Conservation (phyloP, 2,113 vertebrate species). For the Zosterops pallidus region DNA sequence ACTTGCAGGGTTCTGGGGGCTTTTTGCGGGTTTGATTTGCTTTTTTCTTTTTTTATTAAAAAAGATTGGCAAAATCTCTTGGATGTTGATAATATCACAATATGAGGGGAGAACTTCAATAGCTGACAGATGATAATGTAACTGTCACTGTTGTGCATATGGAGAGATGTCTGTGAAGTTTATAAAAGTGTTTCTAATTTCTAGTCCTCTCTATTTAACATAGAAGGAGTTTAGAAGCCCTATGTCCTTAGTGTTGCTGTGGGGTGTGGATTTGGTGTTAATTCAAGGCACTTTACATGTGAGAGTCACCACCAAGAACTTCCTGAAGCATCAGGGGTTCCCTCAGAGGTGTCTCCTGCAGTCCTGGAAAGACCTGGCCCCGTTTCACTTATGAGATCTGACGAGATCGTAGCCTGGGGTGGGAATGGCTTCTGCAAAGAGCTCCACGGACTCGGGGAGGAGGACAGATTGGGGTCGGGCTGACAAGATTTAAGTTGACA, state of each 20-base stretch:
- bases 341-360: not conserved
- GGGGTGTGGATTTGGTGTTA: not conserved
- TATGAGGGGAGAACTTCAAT: not conserved
- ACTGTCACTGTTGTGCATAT: not conserved
- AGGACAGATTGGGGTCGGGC: conserved; percentile 69
- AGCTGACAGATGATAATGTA: not conserved
- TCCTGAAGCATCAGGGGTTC: not conserved
- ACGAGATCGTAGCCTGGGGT: conserved; percentile 34
- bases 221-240: not conserved
- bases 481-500: conserved; percentile 54
- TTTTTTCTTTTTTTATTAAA: not conserved
- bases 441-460: not conserved
- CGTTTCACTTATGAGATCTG: conserved; percentile 10
- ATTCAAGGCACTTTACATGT: fast-evolving
- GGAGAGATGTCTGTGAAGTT: not conserved
- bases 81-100: not conserved
- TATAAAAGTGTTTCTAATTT: not conserved
- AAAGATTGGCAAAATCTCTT: not conserved
- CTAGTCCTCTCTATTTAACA: not conserved
- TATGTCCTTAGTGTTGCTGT: not conserved
- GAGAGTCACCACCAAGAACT: not conserved
- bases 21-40: not conserved
- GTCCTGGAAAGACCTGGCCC: not conserved
- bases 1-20: not conserved
- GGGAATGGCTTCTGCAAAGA: not conserved